phyloP scores from a whole-genome alignment of 2,113 vertebrate species.

The Erythrolamprus reginae region DNA sequence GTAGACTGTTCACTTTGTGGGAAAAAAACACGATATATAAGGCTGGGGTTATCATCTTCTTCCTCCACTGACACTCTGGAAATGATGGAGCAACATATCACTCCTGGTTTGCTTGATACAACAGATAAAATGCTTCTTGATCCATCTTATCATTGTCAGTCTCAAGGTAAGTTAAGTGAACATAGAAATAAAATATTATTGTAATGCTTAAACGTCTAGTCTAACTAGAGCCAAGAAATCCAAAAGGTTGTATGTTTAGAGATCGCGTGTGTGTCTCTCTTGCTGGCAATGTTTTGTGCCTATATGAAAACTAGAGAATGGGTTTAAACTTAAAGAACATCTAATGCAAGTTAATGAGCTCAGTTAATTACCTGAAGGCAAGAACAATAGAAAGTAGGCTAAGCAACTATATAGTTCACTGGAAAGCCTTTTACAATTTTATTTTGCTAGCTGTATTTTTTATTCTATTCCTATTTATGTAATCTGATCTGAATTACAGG shows the following conservation, averaged over 20 bases:
- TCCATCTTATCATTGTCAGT: conserved; percentile 36
- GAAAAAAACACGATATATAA: conserved; percentile 67
- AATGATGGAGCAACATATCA: conserved; percentile 40
- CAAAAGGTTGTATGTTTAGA: background rate
- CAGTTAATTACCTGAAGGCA: background rate
- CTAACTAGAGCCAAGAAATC: background rate
- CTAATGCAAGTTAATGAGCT: background rate
- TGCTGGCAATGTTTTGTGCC: background rate
- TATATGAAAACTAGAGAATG: background rate
- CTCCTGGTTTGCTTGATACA: conserved; percentile 42
- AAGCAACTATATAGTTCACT: background rate
- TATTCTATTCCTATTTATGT: background rate
- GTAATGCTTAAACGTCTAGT: background rate
- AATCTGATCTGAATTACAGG: background rate
- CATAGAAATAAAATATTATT: background rate
- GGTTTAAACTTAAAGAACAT: background rate
- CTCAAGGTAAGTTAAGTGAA: conserved; percentile 60
- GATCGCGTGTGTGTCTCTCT: background rate
- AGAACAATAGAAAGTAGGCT: background rate
- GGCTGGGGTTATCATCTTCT: conserved; percentile 66
- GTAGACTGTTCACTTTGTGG: conserved; percentile 77
- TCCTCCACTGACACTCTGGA: conserved; percentile 57
- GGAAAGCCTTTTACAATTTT: background rate
- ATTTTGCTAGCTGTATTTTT: background rate
- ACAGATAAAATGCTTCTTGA: conserved; percentile 41